These are phyloP conservation scores for Chelon labrosus DNA, from an alignment of 2,797 vertebrate species.

Conservation along the genomic window DNA sequence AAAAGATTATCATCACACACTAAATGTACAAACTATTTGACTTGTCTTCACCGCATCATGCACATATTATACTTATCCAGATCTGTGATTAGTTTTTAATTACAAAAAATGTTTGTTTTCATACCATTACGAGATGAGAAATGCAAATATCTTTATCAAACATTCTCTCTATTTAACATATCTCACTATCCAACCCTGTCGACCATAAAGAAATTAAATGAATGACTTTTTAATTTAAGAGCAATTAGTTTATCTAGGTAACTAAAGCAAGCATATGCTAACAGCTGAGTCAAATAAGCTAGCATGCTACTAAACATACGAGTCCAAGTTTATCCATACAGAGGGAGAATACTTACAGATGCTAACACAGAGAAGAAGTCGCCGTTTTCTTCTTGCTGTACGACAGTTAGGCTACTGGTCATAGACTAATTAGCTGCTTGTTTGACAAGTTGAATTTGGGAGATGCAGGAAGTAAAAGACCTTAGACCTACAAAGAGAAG, in stretches of 20 bases:
- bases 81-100: no score
- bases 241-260: not conserved
- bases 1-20: no score
- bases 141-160: no score
- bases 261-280: not conserved
- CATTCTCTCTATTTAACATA: no score
- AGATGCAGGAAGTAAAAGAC: slow-evolving; percentile 16
- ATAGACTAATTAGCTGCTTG: not conserved
- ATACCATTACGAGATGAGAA: no score
- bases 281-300: not conserved
- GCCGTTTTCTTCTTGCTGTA: no score
- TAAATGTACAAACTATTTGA: no score
- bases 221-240: no score
- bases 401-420: not conserved
- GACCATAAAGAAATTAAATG: not conserved
- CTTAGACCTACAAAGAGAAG: not conserved
- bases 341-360: slow-evolving; percentile 19
- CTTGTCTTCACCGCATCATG: no score
- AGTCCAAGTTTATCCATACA: not conserved
- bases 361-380: not conserved
- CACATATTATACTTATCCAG: no score
- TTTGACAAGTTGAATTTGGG: not conserved
- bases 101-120: no score
- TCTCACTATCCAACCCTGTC: no score
- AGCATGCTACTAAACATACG: not conserved